Percentiles rank a stretch among this genome's conserved stretches.
Conservation (phyloP, 2,113 vertebrate species). For the Silurus glanis region DNA sequence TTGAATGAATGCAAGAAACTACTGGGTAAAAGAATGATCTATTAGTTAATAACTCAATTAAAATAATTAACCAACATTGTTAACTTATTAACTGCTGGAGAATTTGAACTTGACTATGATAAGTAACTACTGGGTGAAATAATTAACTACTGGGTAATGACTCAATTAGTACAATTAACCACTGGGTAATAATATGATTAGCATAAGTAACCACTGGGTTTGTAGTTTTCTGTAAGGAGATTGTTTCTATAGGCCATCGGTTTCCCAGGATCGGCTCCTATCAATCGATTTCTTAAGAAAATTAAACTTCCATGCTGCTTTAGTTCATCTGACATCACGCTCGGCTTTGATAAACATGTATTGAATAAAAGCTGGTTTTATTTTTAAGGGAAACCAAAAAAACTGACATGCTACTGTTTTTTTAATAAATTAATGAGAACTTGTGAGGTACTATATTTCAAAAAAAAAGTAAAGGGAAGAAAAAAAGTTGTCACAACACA, state of each 20-base stretch:
- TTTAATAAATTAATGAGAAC: not conserved
- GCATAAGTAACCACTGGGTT: not conserved
- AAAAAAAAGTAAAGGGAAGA: not conserved
- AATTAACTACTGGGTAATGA: not conserved
- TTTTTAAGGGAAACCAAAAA: not conserved
- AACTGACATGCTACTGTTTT: not conserved
- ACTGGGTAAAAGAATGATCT: no score
- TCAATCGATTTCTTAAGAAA: not conserved
- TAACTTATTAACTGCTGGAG: no score
- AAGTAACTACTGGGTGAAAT: no score
- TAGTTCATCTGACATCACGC: not conserved
- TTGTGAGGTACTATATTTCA: not conserved
- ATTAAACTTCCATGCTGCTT: not conserved
- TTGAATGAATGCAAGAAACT: no score
- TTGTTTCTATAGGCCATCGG: not conserved
- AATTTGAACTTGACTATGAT: no score
- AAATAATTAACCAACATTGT: no score
- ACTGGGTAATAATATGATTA: not conserved
- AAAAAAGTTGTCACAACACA: not conserved
- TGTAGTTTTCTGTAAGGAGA: not conserved
- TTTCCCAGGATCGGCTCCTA: not conserved
- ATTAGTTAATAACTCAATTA: no score
- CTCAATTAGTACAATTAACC: not conserved
- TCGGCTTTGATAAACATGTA: not conserved
- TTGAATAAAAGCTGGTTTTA: slow-evolving; percentile 9